Conservation (phyloP, 35 echinoderm and acorn worm genomes). For the Diadema setosum region DNA sequence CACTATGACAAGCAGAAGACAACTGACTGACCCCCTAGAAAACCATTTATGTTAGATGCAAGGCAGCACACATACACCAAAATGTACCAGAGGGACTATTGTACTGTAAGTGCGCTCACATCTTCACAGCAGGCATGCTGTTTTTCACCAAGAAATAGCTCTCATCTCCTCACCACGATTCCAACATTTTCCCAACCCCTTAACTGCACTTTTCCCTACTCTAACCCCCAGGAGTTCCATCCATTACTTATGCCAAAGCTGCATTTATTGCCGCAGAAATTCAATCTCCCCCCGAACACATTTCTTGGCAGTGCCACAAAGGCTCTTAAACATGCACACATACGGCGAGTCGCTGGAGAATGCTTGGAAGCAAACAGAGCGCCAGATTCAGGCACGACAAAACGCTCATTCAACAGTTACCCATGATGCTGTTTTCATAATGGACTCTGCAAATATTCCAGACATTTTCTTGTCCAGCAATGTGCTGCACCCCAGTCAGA, state of each 20-base stretch:
- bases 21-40: too few relatives aligned
- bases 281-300: neutral
- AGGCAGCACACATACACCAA: too few relatives aligned
- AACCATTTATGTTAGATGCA: too few relatives aligned
- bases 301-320: neutral
- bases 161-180: too few relatives aligned
- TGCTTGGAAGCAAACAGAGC: neutral
- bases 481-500: too few relatives aligned
- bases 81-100: too few relatives aligned
- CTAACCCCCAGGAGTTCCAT: neutral
- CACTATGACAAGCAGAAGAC: too few relatives aligned
- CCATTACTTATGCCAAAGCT: neutral
- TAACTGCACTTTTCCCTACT: neutral
- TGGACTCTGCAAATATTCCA: neutral
- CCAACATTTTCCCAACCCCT: neutral
- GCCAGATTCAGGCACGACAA: neutral
- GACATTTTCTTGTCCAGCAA: too few relatives aligned
- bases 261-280: neutral
- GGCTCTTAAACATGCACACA: neutral
- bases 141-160: too few relatives aligned
- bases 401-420: constrained; percentile 10
- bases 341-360: neutral
- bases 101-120: too few relatives aligned
- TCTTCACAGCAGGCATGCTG: too few relatives aligned
- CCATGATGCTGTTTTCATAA: constrained; percentile 1